phyloP scores from a whole-genome alignment of 2,888 invertebrate genomes.

The Drosophila yooni region DNA sequence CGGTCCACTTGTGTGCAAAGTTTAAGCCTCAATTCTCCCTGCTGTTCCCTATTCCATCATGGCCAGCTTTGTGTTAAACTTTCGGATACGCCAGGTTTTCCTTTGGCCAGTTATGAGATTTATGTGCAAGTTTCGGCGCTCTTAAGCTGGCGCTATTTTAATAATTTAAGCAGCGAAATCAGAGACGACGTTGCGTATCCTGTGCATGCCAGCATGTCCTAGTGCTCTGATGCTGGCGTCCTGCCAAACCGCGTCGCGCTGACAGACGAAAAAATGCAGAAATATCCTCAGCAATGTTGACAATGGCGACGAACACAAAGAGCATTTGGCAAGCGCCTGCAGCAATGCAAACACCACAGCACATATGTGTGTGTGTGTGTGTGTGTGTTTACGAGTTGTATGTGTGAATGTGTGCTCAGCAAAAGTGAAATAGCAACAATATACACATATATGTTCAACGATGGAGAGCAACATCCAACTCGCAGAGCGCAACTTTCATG shows the following conservation, averaged over 20 bases:
- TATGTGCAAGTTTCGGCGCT: slow-evolving; percentile 61
- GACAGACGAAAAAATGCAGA: slow-evolving; percentile 78
- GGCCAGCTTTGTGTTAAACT: slow-evolving; percentile 59
- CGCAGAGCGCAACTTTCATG: slow-evolving; percentile 34
- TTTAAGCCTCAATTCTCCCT: slow-evolving; percentile 35
- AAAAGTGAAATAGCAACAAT: slow-evolving; percentile 79
- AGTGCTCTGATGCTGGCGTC: slow-evolving; percentile 42
- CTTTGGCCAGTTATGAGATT: slow-evolving; percentile 71
- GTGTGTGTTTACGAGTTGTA: slow-evolving; percentile 23
- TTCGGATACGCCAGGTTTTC: slow-evolving; percentile 69
- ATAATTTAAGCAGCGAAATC: slow-evolving; percentile 76
- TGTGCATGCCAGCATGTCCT: slow-evolving; percentile 30
- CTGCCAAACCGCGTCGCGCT: slow-evolving; percentile 76
- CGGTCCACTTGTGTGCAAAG: slow-evolving; percentile 53
- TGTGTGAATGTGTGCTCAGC: slow-evolving; percentile 51
- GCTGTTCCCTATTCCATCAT: neutral
- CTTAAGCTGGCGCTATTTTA: slow-evolving; percentile 66
- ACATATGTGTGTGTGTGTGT: slow-evolving; percentile 27
- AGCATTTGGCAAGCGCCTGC: slow-evolving; percentile 81
- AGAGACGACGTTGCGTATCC: slow-evolving; percentile 40
- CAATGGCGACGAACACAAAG: slow-evolving; percentile 76
- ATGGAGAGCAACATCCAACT: slow-evolving; percentile 22
- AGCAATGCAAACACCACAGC: slow-evolving; percentile 60
- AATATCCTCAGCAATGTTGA: slow-evolving; percentile 72
- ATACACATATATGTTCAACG: slow-evolving; percentile 17